Conservation (phyloP, 2,888 invertebrate species). For the Metallyticus violacea region DNA sequence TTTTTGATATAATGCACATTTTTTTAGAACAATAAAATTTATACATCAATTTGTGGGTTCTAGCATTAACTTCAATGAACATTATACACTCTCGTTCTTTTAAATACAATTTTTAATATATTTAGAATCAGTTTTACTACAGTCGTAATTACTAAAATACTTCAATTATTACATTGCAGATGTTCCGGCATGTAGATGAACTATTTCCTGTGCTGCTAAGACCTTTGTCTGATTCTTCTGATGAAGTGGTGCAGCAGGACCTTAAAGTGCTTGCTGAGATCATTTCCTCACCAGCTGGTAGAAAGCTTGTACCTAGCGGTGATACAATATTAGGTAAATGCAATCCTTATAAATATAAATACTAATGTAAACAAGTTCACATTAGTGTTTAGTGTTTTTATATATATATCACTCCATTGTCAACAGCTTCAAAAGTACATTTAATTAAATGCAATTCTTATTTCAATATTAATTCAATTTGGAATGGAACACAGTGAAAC, state of each 20-base stretch:
- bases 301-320: constrained; percentile 28
- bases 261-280: constrained; percentile 89
- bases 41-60: neutral
- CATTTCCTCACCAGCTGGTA: constrained; percentile 54
- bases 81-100: no score
- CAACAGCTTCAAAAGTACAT: no score
- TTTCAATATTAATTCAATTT: no score
- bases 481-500: no score
- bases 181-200: constrained; percentile 68
- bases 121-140: no score
- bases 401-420: neutral
- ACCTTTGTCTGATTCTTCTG: constrained; percentile 85
- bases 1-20: no score
- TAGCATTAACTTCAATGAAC: neutral
- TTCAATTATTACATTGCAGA: constrained; percentile 47
- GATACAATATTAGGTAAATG: constrained; percentile 2
- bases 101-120: no score
- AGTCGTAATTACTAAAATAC: no score
- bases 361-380: no score
- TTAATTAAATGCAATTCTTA: no score
- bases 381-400: no score
- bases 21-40: no score
- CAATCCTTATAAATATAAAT: constrained; percentile 40
- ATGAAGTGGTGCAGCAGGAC: constrained; percentile 93
- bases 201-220: constrained; percentile 76